phyloP scores from a whole-genome alignment of 2,888 invertebrate genomes.

The Parnassius glacialis region DNA sequence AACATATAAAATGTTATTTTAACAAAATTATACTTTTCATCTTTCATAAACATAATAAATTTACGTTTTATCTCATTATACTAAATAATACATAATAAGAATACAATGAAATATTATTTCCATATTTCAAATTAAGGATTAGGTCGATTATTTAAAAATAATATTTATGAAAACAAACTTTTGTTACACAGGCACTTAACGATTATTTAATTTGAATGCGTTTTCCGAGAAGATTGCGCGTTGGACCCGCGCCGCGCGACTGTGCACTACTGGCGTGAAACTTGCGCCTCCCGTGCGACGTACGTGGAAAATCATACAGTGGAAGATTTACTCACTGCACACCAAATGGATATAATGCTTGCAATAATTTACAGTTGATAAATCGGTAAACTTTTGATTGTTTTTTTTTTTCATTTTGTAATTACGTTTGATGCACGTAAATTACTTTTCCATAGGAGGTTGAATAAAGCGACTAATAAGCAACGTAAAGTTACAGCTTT shows the following conservation, averaged over 20 bases:
- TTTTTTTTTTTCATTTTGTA: too few species aligned
- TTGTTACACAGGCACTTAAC: conserved; percentile 19
- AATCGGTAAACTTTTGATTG: too few species aligned
- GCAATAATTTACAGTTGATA: too few species aligned
- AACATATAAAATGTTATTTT: neutral
- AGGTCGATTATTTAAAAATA: too few species aligned
- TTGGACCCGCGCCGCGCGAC: conserved; percentile 54
- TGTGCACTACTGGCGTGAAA: conserved; percentile 65
- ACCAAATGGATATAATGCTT: conserved; percentile 2
- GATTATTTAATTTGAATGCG: conserved; percentile 7
- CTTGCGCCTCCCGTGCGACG: conserved; percentile 57
- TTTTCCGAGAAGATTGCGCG: conserved; percentile 40
- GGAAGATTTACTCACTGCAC: conserved; percentile 29
- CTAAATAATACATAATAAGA: too few species aligned
- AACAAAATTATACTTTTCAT: neutral
- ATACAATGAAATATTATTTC: too few species aligned
- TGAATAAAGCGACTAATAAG: too few species aligned
- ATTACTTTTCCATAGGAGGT: too few species aligned
- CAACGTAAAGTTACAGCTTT: too few species aligned
- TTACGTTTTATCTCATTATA: too few species aligned
- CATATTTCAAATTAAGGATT: too few species aligned
- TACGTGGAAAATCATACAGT: conserved; percentile 61
- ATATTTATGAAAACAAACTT: neutral
- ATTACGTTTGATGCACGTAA: too few species aligned
- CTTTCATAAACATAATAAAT: neutral